Base-by-base conservation (phyloP, 2,113 vertebrate species). In the Lamprotornis superbus region DNA sequence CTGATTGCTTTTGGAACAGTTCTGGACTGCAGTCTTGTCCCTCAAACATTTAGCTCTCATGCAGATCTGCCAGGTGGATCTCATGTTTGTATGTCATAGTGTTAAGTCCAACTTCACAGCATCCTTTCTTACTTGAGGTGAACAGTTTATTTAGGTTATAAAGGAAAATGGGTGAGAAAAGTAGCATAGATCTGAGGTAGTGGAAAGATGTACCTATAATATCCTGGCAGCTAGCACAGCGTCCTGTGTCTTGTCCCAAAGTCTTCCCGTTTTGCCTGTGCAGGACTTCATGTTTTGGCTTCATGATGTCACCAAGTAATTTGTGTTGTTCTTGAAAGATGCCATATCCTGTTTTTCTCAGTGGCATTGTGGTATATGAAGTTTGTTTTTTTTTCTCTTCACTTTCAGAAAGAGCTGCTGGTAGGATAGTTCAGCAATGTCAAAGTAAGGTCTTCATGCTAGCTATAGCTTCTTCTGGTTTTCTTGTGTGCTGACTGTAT, bases 331-430 rank as follows among this genome's bases (percentile, higher is more conserved):
- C 46, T 55, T 82, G 33, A 89, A 87, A 87, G 74, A 15, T 3
- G 4, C 12, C 0, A 0, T 63, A 31, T 44, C 31, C 17, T 46
- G 0, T 49, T 82, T 60, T 78, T 39, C 37, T 56, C n/a, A 56
- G 35, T 6, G 10, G 46, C 0, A 0, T 18, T 57, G 49, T 56
- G 28, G 14, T 21, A 5, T 15, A 12, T 33, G 60, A 53, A 30
- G 28, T 22, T 27, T 27, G 47, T 12, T 23, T 79, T 87, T 39
- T 47, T 44, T 49, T 5, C 17, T 22, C 1, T 6, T 33, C 15
- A 50, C 18, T 78, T 90, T 90, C 22, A 68, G 47, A 59, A 70
- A 13, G 84, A 77, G n/a, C 27, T 53, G 24, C 24, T 79, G 35
- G 25, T 84, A 63, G 30, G 39, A 30, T 65, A 83, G 55, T 46